These are phyloP conservation scores for Acromyrmex echinatior DNA, from an alignment of 1,140 invertebrate genomes.

Conservation along the genomic window DNA sequence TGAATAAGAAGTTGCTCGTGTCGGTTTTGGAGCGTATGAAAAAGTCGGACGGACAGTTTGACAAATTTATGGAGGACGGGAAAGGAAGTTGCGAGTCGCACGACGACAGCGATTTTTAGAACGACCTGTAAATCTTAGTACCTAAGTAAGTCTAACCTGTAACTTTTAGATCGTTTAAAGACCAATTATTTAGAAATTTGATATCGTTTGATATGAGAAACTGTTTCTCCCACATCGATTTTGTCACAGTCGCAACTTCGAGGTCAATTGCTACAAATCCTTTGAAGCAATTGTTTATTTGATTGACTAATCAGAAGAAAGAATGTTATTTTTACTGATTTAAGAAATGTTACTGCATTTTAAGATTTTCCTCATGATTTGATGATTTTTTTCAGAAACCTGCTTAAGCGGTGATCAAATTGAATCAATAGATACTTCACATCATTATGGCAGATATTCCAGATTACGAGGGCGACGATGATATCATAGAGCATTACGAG, in stretches of 20 bases:
- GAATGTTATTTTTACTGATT: background rate
- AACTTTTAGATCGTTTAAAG: background rate
- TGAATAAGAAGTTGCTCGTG: conserved; percentile 89
- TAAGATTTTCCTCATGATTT: background rate
- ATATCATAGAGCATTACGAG: conserved; percentile 76
- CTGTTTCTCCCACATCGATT: too few relatives aligned
- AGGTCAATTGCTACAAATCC: too few relatives aligned
- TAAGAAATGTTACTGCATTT: background rate
- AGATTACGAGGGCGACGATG: conserved; percentile 66
- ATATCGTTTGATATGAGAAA: too few relatives aligned
- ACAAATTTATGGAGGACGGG: conserved; percentile 78
- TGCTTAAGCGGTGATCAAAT: background rate
- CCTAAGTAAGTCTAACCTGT: background rate
- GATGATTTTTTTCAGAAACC: background rate
- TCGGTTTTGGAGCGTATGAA: conserved; percentile 89
- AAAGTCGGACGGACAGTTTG: conserved; percentile 79
- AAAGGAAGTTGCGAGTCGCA: conserved; percentile 63
- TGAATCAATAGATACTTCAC: background rate
- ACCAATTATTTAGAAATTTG: too few relatives aligned
- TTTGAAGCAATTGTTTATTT: too few relatives aligned
- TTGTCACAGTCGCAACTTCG: too few relatives aligned
- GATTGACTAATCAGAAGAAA: too few relatives aligned
- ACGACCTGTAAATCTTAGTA: background rate
- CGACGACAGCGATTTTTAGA: conserved; percentile 79
- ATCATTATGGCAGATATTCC: conserved; percentile 38